Base-by-base conservation (phyloP, 1,140 invertebrate species). In the Pachyrhynchus sulphureomaculatus region DNA sequence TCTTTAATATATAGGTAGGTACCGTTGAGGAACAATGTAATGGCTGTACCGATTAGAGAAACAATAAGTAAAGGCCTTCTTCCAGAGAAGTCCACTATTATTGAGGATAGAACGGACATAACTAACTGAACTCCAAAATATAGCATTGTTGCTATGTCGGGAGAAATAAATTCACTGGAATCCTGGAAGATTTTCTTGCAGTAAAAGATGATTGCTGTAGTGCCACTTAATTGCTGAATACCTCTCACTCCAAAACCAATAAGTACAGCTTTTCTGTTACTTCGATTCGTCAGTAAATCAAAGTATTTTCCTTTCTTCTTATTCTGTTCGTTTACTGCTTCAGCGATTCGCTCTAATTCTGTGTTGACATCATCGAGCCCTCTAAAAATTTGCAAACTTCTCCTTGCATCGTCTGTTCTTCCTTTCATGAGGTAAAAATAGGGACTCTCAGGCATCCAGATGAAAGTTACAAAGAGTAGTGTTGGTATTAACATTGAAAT, bases 181-280 rank as follows among this genome's bases (percentile, higher is more conserved):
- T 80, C 76, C 10, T 83, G 79, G 63, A 93, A 84, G 62, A 93
- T 90, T 37, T 85, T 85, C 52, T 89, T 85, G 20, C 87, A 82
- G 68, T 91, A 91, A 32, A 88, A 86, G 64, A 87, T 85, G 15
- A 92, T 80, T 1, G 86, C 87, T 39, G 88, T 87, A n/a, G 90
- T 84, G 1, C 90, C 88, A 55, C 84, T 88, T 23, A 91, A 80
- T 70, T 91, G 88, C 71, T 92, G 89, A 15, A 89, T 86, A 10
- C 86, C 79, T 70, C 88, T 54, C 48, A 91, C 75, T 15, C 83
- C 77, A 26, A 86, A 68, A 3, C 84, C 76, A 36, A 90, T 83
- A 6, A 83, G 73, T 10, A 92, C 70, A 0, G 85, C 86, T 58
- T 79, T 83, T 29, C 82, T 76, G 69, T 89, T 87, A n/a, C 79